Percentiles rank a stretch among this genome's conserved stretches.
These are phyloP conservation scores for Gastrophysa polygoni DNA, from an alignment of 2,888 invertebrate species.

Conservation along the genomic window DNA sequence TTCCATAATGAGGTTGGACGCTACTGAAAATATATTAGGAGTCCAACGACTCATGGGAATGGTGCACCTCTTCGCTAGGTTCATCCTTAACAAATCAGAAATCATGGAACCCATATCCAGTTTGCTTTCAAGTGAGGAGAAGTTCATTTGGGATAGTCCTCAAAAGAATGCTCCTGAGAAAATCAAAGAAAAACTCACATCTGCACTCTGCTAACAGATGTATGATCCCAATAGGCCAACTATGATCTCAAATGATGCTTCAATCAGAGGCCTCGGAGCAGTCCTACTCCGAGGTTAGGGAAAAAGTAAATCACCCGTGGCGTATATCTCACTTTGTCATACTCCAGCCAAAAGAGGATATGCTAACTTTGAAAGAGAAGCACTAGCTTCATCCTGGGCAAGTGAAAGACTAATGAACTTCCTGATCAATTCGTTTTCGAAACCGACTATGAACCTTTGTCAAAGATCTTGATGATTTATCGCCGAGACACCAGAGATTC, in stretches of 20 bases:
- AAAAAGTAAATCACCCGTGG: slow-evolving; percentile 19
- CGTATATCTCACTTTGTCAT: slow-evolving; percentile 21
- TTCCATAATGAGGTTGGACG: too few relatives aligned
- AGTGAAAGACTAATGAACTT: neutral
- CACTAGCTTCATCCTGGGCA: slow-evolving; percentile 8
- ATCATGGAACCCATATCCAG: slow-evolving; percentile 5
- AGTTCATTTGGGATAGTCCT: slow-evolving; percentile 4
- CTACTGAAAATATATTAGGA: slow-evolving; percentile 35
- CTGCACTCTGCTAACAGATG: slow-evolving; percentile 15
- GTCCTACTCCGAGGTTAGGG: slow-evolving; percentile 5
- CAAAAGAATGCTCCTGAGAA: slow-evolving; percentile 16
- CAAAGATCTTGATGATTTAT: neutral
- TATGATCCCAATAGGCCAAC: slow-evolving; percentile 12
- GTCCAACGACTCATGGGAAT: slow-evolving; percentile 30
- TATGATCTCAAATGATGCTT: slow-evolving; percentile 16
- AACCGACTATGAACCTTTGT: neutral
- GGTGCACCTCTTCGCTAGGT: slow-evolving; percentile 20
- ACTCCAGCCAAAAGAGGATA: slow-evolving; percentile 4
- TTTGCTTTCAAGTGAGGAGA: neutral
- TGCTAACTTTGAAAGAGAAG: slow-evolving; percentile 13
- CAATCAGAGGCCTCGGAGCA: slow-evolving; percentile 16
- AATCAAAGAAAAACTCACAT: slow-evolving; percentile 15
- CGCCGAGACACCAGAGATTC: neutral
- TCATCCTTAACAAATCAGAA: neutral
- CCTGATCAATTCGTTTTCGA: neutral